Evolutionary conservation across 2,888 invertebrate genomes (phyloP).

Genomic region (Seira sanloemensis): DNA sequence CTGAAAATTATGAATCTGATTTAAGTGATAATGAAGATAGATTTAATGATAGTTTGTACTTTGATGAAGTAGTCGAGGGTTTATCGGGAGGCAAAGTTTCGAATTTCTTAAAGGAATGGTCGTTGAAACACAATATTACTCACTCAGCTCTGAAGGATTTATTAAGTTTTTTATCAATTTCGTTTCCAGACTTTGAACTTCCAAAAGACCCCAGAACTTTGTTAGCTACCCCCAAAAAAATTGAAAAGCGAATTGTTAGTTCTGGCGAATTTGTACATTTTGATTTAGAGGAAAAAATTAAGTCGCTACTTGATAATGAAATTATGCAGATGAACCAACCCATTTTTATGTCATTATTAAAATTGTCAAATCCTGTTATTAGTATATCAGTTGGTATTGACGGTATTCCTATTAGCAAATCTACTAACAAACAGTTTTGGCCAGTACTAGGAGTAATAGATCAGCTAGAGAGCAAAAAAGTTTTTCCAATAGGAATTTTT

Average conservation of each 20-base stretch:
- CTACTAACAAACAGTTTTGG: conserved; percentile 47
- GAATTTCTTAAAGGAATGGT: not conserved
- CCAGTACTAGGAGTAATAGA: conserved; percentile 41
- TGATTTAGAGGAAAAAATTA: too few relatives aligned
- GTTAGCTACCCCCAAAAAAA: not conserved
- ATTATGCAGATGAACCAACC: too few relatives aligned
- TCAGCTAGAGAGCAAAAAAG: not conserved
- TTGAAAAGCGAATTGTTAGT: not conserved
- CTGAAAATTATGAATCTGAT: too few relatives aligned
- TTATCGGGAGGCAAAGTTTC: too few relatives aligned
- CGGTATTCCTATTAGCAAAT: conserved; percentile 21
- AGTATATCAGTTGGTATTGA: conserved; percentile 31
- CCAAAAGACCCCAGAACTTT: conserved; percentile 32
- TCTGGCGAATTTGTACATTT: conserved; percentile 19
- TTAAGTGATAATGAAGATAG: too few relatives aligned
- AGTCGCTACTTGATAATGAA: too few relatives aligned
- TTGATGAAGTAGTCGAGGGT: too few relatives aligned
- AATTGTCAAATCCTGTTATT: too few relatives aligned
- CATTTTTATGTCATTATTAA: too few relatives aligned
- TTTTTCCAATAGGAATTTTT: conserved; percentile 38
- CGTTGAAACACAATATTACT: not conserved
- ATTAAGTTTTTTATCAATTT: not conserved
- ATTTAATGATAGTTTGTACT: too few relatives aligned
- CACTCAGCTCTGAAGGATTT: not conserved
- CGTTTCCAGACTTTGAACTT: not conserved